Percentiles rank a stretch among this genome's conserved stretches.
Conservation (phyloP, 2,888 invertebrate genomes). For the Adela reaumurella region DNA sequence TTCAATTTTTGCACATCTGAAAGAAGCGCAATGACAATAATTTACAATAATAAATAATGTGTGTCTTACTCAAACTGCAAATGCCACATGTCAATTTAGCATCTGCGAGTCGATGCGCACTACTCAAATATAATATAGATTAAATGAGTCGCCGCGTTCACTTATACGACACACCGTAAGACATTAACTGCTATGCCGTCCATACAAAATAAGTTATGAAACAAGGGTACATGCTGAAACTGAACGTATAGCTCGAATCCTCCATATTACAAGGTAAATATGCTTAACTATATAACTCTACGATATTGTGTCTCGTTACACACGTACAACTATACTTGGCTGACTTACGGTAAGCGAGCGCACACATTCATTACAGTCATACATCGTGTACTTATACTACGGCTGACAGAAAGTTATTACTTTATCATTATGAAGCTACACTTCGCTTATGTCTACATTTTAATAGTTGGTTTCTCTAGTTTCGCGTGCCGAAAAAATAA, state of each 20-base stretch:
- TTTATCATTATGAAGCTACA: background rate
- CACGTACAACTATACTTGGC: too few species aligned
- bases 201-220: background rate
- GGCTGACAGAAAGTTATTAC: background rate
- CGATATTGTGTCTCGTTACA: too few species aligned
- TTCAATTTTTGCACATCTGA: too few species aligned
- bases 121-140: too few species aligned
- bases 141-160: too few species aligned
- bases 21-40: too few species aligned
- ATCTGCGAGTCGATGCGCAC: too few species aligned
- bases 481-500: background rate
- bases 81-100: too few species aligned
- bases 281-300: background rate
- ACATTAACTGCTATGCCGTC: background rate
- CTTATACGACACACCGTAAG: too few species aligned
- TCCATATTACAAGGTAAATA: background rate
- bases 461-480: background rate
- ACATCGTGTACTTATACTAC: background rate
- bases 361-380: background rate
- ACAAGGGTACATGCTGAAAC: background rate
- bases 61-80: too few species aligned
- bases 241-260: background rate
- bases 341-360: background rate
- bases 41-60: too few species aligned
- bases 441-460: background rate